Base-by-base conservation (phyloP, 2,113 vertebrate species). In the Fukomys damarensis region DNA sequence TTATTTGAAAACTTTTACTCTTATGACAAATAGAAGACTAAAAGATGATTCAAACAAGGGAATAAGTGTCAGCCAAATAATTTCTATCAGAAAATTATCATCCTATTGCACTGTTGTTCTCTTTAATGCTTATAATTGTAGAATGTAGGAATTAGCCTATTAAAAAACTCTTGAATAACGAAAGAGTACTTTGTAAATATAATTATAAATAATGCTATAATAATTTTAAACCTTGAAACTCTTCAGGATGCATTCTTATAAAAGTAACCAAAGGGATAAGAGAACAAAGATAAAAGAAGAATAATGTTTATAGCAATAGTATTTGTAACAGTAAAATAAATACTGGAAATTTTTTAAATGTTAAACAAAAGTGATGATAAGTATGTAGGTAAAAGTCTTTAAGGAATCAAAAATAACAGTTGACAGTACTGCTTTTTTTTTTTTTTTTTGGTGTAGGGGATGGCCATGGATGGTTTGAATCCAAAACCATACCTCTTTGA, bases 1-100 rank as follows among this genome's bases (percentile, higher is more conserved):
- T 56, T 95, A 52, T 94, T 96, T 68, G n/a, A 94, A 81, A 95
- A 81, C 10, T 65, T 43, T 8, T 35, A 70, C 19, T 93, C 38
- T 70, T 41, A 26, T n/a, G 10, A 43, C 22, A 82, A 92, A 87
- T 32, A 43, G 12, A 91, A 81, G 38, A 81, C 65, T 94, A 54
- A 96, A 88, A 66, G 68, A 41, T 61, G 49, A 88, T 10, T 35
- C 56, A 90, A 92, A 58, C 2, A 93, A 72, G 17, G 4, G 88
- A 80, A 35, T 52, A 85, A 20, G 4, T 63, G 26, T 84, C 63
- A 74, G 1, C 26, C 6, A 49, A 76, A 59, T 49, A 82, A 89
- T 63, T 65, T 19, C n/a, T 63, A 59, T 70, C 26, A 70, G 52
- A 3, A 43, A 91, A 46, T 76, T 56, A 56, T 56, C 41, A 1